Conservation (phyloP, 2,888 invertebrate genomes). For the Ashinkailepas kermadecensis region DNA sequence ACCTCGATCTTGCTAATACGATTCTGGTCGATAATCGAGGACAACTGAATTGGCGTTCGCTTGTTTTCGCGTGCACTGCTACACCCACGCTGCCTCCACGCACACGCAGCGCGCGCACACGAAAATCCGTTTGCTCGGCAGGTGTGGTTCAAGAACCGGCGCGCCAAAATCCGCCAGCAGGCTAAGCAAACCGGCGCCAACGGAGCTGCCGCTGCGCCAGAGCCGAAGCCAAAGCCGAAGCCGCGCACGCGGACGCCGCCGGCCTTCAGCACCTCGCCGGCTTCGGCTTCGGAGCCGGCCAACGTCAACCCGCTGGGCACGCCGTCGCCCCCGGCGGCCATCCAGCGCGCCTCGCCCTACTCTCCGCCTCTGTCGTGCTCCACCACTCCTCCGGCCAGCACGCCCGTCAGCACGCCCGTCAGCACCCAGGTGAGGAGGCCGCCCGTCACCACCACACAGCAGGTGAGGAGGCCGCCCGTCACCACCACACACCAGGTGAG, state of each 20-base stretch:
- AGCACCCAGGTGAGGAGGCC: not conserved
- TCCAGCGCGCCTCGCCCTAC: constrained; percentile 13
- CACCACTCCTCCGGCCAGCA: not conserved
- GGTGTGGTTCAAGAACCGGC: constrained; percentile 99
- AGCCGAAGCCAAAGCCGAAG: constrained; percentile 12
- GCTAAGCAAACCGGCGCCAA: constrained; percentile 51
- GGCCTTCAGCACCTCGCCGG: not conserved
- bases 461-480: too few species aligned
- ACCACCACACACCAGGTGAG: too few species aligned
- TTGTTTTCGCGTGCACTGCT: too few species aligned
- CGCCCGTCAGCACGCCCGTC: not conserved
- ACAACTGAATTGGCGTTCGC: too few species aligned
- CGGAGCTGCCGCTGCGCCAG: not conserved
- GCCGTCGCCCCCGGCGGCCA: constrained; percentile 5
- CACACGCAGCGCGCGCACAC: not conserved
- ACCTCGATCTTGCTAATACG: too few species aligned
- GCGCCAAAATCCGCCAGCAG: constrained; percentile 93
- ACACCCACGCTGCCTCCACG: not conserved
- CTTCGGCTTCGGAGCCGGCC: not conserved
- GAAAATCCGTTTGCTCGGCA: constrained; percentile 43
- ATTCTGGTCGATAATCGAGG: too few species aligned
- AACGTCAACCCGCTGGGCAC: not conserved
- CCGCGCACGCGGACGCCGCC: constrained; percentile 16
- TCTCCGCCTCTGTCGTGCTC: not conserved
- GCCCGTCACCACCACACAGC: not conserved